phyloP scores from a whole-genome alignment of 1,140 invertebrate genomes.

The Saccostrea glomerata region DNA sequence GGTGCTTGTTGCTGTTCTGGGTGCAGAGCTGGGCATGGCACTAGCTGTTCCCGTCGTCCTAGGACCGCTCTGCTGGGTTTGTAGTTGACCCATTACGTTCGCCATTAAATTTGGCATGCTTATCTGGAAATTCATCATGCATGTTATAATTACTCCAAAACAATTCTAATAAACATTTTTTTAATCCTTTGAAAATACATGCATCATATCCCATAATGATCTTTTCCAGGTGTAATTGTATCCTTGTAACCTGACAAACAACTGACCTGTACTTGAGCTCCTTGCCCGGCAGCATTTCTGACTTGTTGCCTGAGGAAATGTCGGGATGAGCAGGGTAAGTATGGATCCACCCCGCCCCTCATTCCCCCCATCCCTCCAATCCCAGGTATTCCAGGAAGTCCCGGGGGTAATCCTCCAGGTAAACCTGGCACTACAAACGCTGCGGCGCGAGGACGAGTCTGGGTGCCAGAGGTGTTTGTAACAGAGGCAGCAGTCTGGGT shows the following conservation, averaged over 20 bases:
- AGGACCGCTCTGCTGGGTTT: slow-evolving; percentile 17
- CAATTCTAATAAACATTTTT: background rate
- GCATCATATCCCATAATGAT: no score
- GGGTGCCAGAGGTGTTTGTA: slow-evolving; percentile 48
- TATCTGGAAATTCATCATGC: slow-evolving; percentile 21
- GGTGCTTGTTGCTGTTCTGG: slow-evolving; percentile 30
- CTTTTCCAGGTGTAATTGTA: no score
- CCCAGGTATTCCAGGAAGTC: slow-evolving; percentile 8
- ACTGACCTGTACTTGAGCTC: slow-evolving; percentile 24
- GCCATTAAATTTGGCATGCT: slow-evolving; percentile 54
- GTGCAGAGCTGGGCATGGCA: background rate
- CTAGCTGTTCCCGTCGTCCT: slow-evolving; percentile 4
- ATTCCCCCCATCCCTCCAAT: slow-evolving; percentile 49
- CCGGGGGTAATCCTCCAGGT: slow-evolving; percentile 45
- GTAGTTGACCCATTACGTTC: slow-evolving; percentile 39
- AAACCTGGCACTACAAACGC: slow-evolving; percentile 61
- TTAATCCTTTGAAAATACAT: no score
- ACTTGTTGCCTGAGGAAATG: slow-evolving; percentile 66
- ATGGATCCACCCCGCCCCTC: slow-evolving; percentile 81
- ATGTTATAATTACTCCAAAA: background rate
- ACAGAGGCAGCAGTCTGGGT: slow-evolving; percentile 49
- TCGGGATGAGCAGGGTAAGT: slow-evolving; percentile 82
- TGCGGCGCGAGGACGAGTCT: slow-evolving; percentile 53
- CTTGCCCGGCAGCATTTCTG: slow-evolving; percentile 14
- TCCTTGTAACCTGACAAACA: background rate